Base-by-base conservation (phyloP, 2,113 vertebrate genomes). In the Odocoileus hemionus region DNA sequence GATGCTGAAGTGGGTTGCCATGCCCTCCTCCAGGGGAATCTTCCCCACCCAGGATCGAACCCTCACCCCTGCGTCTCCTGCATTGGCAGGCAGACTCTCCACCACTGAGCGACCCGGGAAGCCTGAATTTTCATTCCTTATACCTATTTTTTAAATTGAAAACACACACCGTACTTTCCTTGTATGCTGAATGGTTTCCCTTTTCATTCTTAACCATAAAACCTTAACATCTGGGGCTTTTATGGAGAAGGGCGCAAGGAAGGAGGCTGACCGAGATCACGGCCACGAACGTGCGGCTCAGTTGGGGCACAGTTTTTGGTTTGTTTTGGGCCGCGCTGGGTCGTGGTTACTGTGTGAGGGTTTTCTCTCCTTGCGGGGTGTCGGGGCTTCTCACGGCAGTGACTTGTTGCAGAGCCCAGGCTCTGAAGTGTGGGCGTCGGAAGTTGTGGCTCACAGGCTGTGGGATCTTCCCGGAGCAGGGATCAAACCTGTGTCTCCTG, bases 211-310 rank as follows among this genome's bases (percentile, higher is more conserved):
- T 76, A 39, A 43, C 70, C 70, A 14, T 76, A 76, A 43, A 76
- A 43, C 70, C 70, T 26, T 76, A 76, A 76, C 36, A 7, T 14
- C 12, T 14, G 21, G 36, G 36, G 36, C 36, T 64, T 26, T 82
- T 17, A 4, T 2, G 54, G 11, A 25, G 21, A n/a, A 7, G 26
- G 12, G 2, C 10, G 0, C 1, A 43, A 60, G 9, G n/a, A 54
- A 1, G 14, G 82, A 16, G 33, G 39, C 7, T 45, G 64, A 30
- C 11, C 33, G 4, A 50, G 21, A 30, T 50, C 21, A 11, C 0
- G 3, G 1, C 57, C 55, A 1, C 1, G 7, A 2, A 8, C 15
- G 4, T 0, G 12, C 14, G 26, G 0, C 76, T 67, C 50, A 5
- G 5, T 0, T 12, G 76, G 33, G 16, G 28, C 80, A 19, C 33